Evolutionary conservation across 2,797 vertebrate species (phyloP).

Genomic region (Monodelphis domestica): DNA sequence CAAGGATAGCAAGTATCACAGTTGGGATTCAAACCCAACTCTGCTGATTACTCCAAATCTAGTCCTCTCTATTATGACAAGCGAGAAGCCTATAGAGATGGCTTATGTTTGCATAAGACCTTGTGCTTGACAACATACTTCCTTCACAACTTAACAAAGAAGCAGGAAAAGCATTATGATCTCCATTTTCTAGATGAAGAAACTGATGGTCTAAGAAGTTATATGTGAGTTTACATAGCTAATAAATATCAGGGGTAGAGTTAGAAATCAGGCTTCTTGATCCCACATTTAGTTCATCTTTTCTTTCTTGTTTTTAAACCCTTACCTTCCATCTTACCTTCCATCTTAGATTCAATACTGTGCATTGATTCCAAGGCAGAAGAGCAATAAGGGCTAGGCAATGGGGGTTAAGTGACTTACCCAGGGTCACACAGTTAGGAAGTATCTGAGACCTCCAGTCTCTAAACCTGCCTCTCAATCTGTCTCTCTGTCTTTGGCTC

Average conservation of each 20-base stretch:
- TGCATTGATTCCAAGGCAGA: too few species aligned
- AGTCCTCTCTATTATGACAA: not conserved
- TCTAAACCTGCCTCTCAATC: too few species aligned
- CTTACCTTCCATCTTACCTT: too few species aligned
- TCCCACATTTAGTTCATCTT: not conserved
- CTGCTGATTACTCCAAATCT: not conserved
- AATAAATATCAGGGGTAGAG: not conserved
- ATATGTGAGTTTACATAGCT: not conserved
- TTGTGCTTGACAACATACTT: not conserved
- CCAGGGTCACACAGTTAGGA: too few species aligned
- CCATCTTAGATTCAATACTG: too few species aligned
- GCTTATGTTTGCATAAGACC: not conserved
- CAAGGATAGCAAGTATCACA: not conserved
- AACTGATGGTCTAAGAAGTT: not conserved
- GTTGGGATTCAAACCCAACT: not conserved
- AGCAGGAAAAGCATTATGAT: not conserved
- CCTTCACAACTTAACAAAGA: not conserved
- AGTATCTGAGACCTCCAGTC: too few species aligned
- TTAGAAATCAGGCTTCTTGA: not conserved
- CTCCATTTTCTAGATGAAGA: not conserved
- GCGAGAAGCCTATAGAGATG: not conserved
- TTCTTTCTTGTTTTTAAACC: too few species aligned
- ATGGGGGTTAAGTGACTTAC: too few species aligned
- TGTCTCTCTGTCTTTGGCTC: too few species aligned
- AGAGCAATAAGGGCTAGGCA: too few species aligned